phyloP scores from a whole-genome alignment of 2,888 invertebrate genomes.

The Galerucella nymphaeae region DNA sequence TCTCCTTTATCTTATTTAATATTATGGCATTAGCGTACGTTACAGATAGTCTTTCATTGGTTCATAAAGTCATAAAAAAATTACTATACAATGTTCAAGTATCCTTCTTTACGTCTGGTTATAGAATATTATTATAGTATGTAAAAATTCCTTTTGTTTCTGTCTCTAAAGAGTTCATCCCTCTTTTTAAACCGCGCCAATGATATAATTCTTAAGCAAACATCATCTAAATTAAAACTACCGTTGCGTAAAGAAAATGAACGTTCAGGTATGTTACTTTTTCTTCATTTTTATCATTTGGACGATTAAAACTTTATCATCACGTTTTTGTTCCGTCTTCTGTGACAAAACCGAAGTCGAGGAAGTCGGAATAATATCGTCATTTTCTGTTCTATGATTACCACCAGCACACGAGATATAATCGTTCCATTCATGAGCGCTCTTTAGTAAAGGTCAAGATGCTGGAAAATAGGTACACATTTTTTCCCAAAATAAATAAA shows the following conservation, averaged over 20 bases:
- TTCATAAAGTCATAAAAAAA: no score
- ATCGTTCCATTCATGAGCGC: background rate
- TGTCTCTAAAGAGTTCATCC: background rate
- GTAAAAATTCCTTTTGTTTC: background rate
- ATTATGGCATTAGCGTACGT: conserved; percentile 15
- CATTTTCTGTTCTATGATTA: conserved; percentile 34
- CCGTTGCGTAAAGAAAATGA: conserved; percentile 40
- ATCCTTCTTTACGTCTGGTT: no score
- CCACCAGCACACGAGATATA: conserved; percentile 6
- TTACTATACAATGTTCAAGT: no score
- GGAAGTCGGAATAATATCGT: conserved; percentile 31
- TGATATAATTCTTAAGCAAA: conserved; percentile 40
- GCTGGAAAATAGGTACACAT: background rate
- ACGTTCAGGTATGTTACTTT: conserved; percentile 44
- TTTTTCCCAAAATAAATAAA: no score
- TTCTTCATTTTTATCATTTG: conserved; percentile 40
- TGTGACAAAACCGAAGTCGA: conserved; percentile 30
- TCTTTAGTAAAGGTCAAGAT: background rate
- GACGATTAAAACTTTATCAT: conserved; percentile 46
- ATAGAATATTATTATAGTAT: background rate
- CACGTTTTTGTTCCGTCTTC: conserved; percentile 43
- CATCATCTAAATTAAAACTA: conserved; percentile 45
- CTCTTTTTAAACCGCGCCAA: background rate
- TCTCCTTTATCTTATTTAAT: conserved; percentile 43
- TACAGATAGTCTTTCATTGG: background rate